Base-by-base conservation (phyloP, 1,140 invertebrate genomes). In the Probaryconus sp. region DNA sequence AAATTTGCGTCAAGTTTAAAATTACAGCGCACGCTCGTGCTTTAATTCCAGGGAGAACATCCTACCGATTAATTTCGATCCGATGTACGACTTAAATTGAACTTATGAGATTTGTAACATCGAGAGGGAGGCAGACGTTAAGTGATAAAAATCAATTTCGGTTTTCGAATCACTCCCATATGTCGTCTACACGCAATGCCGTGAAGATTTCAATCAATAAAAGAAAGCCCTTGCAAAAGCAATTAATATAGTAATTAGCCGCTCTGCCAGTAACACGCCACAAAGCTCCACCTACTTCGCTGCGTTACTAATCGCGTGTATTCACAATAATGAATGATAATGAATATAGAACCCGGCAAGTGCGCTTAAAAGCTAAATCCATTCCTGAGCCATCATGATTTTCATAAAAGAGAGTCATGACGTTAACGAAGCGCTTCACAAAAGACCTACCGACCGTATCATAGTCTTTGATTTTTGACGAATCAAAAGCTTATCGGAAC, bases 161-260 rank as follows among this genome's bases (percentile, higher is more conserved):
- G 16, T 13, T 33, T 16, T 18, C 16, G 20, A 31, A 6, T 14
- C 40, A n/a, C 47, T 35, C 47, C 47, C 47, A 17, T 45, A 11
- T 45, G 40, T 45, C 40, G 10, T 45, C 20, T 3, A 30, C 10
- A 26, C 6, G 5, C n/a, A 7, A n/a, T n/a, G n/a, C n/a, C n/a
- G 10, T 31, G 14, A 26, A 31, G 21, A 24, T 20, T 43, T 61
- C 65, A 70, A 79, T 79, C 71, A 72, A 78, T 61, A 63, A 75
- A 75, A 74, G 60, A 47, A 70, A 65, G 51, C 31, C 56, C 45
- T 40, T 16, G 48, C 48, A 40, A 75, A 77, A 76, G 75, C 65
- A 82, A 84, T 82, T 84, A 83, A 83, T 84, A 83, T 72, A 73
- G 79, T 78, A 84, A 82, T 84, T 83, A 83, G 71, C 43, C 37